phyloP scores from a whole-genome alignment of 2,113 vertebrate genomes.

The Nymphicus hollandicus region DNA sequence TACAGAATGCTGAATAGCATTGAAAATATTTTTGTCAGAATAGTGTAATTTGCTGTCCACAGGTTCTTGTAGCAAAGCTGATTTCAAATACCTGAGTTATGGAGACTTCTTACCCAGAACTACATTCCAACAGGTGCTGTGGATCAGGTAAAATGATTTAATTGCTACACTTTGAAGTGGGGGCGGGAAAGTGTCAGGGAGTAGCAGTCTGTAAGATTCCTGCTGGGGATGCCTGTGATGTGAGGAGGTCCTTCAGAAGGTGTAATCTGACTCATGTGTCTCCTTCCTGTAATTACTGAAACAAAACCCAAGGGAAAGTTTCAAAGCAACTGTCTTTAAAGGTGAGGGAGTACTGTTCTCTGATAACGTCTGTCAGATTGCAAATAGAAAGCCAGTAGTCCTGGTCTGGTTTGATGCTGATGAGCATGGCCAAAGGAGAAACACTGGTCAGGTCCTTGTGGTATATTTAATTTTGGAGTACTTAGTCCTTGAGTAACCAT shows the following conservation, averaged over 20 bases:
- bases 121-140: background rate
- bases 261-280: background rate
- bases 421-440: background rate
- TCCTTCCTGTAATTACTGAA: background rate
- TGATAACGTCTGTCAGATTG: background rate
- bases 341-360: background rate
- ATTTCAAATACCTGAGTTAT: background rate
- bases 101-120: background rate
- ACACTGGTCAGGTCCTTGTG: background rate
- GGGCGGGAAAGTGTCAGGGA: background rate
- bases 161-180: background rate
- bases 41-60: background rate
- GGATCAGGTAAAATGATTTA: background rate
- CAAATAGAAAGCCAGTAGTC: rapidly evolving
- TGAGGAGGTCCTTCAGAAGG: background rate
- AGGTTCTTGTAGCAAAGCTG: background rate
- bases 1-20: background rate
- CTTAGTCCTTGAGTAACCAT: background rate
- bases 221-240: background rate
- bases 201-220: background rate
- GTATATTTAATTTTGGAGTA: background rate
- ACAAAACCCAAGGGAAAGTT: background rate
- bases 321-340: background rate
- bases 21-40: background rate
- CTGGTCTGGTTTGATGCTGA: background rate